Conservation (phyloP, 2,888 invertebrate species). For the Eristalinus aeneus region DNA sequence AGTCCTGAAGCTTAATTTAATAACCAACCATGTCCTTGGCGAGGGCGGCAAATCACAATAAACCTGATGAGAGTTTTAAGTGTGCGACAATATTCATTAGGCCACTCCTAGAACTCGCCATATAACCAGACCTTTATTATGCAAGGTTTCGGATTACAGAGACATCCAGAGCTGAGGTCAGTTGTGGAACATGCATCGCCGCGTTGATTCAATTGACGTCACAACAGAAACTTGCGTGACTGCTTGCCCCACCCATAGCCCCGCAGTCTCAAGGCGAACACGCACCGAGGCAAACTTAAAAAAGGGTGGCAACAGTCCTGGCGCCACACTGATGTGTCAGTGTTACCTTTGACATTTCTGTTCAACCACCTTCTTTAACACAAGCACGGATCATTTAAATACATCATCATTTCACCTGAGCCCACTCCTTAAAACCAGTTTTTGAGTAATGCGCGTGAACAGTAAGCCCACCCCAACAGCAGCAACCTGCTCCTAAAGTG, state of each 20-base stretch:
- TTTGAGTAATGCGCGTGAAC: conserved; percentile 42
- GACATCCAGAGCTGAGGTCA: conserved; percentile 19
- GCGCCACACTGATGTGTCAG: conserved; percentile 12
- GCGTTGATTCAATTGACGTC: conserved; percentile 30
- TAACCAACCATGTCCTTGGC: conserved; percentile 23
- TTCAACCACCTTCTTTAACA: neutral
- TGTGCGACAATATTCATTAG: conserved; percentile 6
- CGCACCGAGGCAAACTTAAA: conserved; percentile 29
- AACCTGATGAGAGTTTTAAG: neutral
- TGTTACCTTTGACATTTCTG: conserved; percentile 20
- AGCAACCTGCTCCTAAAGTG: neutral
- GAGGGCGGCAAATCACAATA: conserved; percentile 35
- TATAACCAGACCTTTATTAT: neutral
- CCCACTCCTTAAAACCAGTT: conserved; percentile 26
- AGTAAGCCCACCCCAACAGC: neutral
- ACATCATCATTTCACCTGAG: neutral
- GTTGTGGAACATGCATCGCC: conserved; percentile 33
- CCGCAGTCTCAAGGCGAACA: conserved; percentile 19
- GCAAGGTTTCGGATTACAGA: conserved; percentile 17
- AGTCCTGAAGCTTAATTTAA: conserved; percentile 11
- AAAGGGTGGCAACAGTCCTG: conserved; percentile 5
- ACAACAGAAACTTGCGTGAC: conserved; percentile 42
- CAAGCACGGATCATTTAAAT: conserved; percentile 18
- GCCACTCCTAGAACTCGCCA: conserved; percentile 18
- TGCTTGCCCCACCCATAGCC: neutral